Conservation (phyloP, 2,888 invertebrate species). For the Stegophylla sp. region DNA sequence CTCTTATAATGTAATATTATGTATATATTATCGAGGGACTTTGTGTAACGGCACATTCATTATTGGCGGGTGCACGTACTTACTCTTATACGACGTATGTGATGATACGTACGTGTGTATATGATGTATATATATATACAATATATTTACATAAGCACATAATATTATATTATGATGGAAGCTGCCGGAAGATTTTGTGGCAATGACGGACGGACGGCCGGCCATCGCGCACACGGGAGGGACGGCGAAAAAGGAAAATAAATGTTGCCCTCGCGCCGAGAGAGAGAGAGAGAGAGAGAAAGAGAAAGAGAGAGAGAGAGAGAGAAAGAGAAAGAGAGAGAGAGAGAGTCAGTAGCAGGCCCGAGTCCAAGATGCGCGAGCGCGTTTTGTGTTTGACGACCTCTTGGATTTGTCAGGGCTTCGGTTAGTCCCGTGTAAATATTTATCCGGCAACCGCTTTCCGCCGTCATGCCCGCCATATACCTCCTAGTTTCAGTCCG, state of each 20-base stretch:
- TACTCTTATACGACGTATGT: no score
- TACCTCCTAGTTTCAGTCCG: no score
- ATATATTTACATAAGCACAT: no score
- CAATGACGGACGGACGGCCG: not conserved
- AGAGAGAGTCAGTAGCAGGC: constrained; percentile 48
- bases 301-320: no score
- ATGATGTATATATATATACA: not conserved
- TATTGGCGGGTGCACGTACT: not conserved
- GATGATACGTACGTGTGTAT: no score
- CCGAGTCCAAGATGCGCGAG: constrained; percentile 41
- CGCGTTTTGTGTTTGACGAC: constrained; percentile 57
- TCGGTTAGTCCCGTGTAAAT: constrained; percentile 44
- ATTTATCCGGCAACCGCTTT: constrained; percentile 37
- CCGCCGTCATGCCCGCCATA: not conserved
- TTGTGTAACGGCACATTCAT: constrained; percentile 20
- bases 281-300: no score
- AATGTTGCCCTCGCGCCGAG: constrained; percentile 38
- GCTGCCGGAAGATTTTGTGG: not conserved
- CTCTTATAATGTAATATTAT: not conserved
- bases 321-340: no score
- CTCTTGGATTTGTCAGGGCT: constrained; percentile 57
- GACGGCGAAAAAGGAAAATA: constrained; percentile 7
- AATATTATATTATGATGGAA: not conserved
- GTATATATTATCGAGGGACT: constrained; percentile 38
- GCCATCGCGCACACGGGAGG: not conserved